Evolutionary conservation across 1,140 invertebrate species (phyloP), one percentile per base, ranked within the genome.

Genomic region (Pararge aegeria): DNA sequence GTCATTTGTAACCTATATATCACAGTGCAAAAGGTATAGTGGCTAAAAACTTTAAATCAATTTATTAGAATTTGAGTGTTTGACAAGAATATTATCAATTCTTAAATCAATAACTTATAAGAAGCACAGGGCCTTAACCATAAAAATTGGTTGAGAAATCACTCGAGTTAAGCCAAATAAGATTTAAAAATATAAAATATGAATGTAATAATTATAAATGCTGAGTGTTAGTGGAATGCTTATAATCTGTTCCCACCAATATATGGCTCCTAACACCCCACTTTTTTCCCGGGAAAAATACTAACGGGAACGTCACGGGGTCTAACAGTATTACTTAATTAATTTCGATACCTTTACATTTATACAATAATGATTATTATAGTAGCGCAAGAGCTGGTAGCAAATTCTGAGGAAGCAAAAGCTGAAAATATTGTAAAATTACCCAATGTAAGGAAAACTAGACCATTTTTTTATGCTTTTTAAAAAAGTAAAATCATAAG

Each of bases 281-380:
- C 44, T 38, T 53, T 59, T 20, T 56, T n/a, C 50, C 51, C 51
- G 59, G 30, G 40, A 15, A 40, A 34, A 12, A 55, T 16, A 20
- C 37, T 52, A 66, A 63, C 63, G 71, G 70, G 71, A 77, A 74
- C 56, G 67, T 73, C 64, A 70, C 69, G 67, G 80, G 78, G 80
- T 86, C 70, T 75, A 88, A 83, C 85, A 88, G 85, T 88, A 88
- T 88, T 88, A 88, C 77, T 87, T 80, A 84, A 80, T 82, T 87
- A 83, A 85, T 85, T 83, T 83, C 78, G 75, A 82, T 83, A 83
- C 74, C 66, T 80, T 80, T 82, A 78, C 73, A 71, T 67, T 73
- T 72, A 72, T 75, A 77, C 69, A 78, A 73, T 80, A 74, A 67
- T 66, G 73, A 67, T 66, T 55, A 61, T 55, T 49, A 55, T 34